phyloP scores from a whole-genome alignment of 92 coral and sea anemone species.

The Nematostella vectensis region DNA sequence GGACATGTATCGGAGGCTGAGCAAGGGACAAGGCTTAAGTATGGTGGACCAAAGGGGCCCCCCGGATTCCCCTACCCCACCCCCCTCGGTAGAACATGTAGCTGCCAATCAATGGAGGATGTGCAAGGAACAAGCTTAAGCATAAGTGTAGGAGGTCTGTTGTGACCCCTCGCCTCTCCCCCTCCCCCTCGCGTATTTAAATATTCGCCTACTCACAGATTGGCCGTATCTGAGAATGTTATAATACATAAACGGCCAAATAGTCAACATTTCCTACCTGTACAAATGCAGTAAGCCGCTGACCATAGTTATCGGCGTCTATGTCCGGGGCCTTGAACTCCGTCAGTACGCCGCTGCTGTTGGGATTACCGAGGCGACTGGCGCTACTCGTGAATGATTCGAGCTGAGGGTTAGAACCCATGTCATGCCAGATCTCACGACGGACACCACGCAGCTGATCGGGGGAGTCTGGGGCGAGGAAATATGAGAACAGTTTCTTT shows the following conservation, averaged over 20 bases:
- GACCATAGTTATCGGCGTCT: constrained; percentile 9
- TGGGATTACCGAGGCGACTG: constrained; percentile 7
- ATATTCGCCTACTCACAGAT: no score
- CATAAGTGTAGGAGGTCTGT: no score
- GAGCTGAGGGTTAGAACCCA: constrained; percentile 8
- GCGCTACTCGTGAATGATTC: constrained; percentile 7
- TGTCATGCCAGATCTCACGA: constrained; percentile 15
- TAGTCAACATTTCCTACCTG: no score
- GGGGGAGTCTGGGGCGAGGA: constrained; percentile 12
- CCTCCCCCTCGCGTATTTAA: no score
- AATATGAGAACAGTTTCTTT: background rate
- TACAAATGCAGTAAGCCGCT: constrained; percentile 16
- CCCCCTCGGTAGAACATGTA: no score
- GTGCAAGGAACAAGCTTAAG: no score
- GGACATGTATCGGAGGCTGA: constrained; percentile 7
- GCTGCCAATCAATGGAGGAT: no score
- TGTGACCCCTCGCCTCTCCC: no score
- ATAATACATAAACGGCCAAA: no score
- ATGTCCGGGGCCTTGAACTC: background rate
- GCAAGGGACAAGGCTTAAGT: background rate
- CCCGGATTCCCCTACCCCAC: no score
- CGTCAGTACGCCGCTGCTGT: background rate
- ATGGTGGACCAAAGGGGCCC: no score
- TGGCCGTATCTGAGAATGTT: no score
- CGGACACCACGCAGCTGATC: constrained; percentile 16